These are phyloP conservation scores for Leptobrachium leishanense DNA, from an alignment of 2,113 vertebrate species.

Conservation along the genomic window DNA sequence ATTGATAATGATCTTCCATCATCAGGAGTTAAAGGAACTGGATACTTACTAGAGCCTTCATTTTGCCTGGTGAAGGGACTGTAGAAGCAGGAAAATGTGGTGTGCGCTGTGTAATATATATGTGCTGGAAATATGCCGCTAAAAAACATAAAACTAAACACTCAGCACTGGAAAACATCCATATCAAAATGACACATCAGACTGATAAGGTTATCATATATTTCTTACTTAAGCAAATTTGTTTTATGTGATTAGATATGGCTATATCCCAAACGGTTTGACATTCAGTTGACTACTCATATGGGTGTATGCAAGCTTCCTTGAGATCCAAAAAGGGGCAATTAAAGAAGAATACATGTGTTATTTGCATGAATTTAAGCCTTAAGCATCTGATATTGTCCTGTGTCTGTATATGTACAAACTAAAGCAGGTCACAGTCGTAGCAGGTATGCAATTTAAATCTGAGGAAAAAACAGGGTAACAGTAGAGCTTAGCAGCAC, in stretches of 20 bases:
- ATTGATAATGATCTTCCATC: too few species aligned
- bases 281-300: neutral
- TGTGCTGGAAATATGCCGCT: slow-evolving; percentile 19
- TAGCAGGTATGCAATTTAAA: too few species aligned
- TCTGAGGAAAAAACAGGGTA: too few species aligned
- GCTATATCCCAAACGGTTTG: slow-evolving; percentile 22
- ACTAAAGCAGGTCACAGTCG: too few species aligned
- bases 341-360: too few species aligned
- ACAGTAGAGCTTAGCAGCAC: too few species aligned
- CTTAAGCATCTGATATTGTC: too few species aligned
- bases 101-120: slow-evolving; percentile 49
- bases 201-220: slow-evolving; percentile 20
- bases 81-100: slow-evolving; percentile 9
- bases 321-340: neutral
- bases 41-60: slow-evolving; percentile 58
- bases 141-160: slow-evolving; percentile 35
- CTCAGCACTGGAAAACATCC: slow-evolving; percentile 33
- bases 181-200: slow-evolving; percentile 30
- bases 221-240: slow-evolving; percentile 20
- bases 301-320: neutral
- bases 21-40: neutral
- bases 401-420: too few species aligned
- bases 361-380: too few species aligned
- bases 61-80: slow-evolving; percentile 39
- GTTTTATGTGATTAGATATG: slow-evolving; percentile 18